Conservation (phyloP, 2,888 invertebrate species). For the Tethea ocularis region DNA sequence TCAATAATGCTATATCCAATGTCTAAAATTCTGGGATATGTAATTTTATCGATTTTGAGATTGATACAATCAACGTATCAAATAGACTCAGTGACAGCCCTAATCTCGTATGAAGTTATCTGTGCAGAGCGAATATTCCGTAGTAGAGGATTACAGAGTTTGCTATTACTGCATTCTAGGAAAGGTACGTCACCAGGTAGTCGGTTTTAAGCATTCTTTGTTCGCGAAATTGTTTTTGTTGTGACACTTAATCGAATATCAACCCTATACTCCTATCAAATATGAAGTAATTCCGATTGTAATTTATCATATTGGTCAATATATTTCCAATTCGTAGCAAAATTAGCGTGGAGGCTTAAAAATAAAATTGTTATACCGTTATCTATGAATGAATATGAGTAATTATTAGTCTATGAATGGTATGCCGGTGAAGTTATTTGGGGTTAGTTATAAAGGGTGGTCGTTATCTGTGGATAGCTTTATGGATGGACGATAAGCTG, state of each 20-base stretch:
- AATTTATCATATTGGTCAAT: constrained; percentile 36
- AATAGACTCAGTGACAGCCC: constrained; percentile 54
- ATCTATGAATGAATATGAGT: constrained; percentile 53
- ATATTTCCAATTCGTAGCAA: constrained; percentile 51
- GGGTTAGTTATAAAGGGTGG: constrained; percentile 22
- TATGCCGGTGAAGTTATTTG: constrained; percentile 17
- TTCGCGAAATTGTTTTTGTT: constrained; percentile 40
- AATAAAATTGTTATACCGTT: constrained; percentile 49
- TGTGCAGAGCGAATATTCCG: constrained; percentile 74
- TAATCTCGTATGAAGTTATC: constrained; percentile 60
- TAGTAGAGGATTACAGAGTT: constrained; percentile 75
- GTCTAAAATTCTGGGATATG: background rate
- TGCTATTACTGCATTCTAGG: constrained; percentile 77
- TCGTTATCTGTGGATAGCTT: constrained; percentile 5
- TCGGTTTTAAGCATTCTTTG: constrained; percentile 61
- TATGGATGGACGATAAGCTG: constrained; percentile 8
- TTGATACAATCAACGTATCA: constrained; percentile 16
- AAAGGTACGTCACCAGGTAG: constrained; percentile 75
- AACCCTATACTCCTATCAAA: constrained; percentile 18
- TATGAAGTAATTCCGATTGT: constrained; percentile 22
- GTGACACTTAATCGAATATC: constrained; percentile 25
- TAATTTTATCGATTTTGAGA: background rate
- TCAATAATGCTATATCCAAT: no score
- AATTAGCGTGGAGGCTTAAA: constrained; percentile 53
- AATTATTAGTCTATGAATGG: constrained; percentile 57